Evolutionary conservation across 2,797 vertebrate species (phyloP), one percentile per base, ranked within the genome.

Genomic region (Antennarius maculatus): DNA sequence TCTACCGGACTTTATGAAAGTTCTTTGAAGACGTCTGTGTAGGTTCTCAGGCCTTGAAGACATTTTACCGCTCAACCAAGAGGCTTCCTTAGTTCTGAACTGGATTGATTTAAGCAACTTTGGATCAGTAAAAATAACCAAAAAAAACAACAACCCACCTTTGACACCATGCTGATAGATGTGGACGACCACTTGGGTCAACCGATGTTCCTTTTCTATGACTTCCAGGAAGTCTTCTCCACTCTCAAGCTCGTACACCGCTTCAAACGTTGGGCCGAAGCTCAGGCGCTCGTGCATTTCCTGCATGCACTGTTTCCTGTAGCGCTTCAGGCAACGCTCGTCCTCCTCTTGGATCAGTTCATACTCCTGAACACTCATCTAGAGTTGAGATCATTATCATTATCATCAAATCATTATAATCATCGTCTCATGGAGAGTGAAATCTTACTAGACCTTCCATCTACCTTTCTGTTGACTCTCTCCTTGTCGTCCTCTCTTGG

Each of bases 361-460:
- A 0, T 97, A 98, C 87, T 98, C 97, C 86, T 97, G 96, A 79
- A 94, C 90, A 13, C 95, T 97, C 95, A 99, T 97, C 97, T 99
- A 82, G 8, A 37, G 45, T 74, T 6, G 5, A 71, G 16, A 42
- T 63, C 23, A 67, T 4, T 0, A 0, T 4, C 1, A 39, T 75
- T 57, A 9, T 4, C 11, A 2, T 51, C 6, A n/a, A n/a, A n/a
- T n/a, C n/a, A n/a, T n/a, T n/a, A n/a, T n/a, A n/a, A 9, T 4
- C 11, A 2, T 51, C 6, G 2, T 51, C 6, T 2, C 5, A 29
- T 45, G 46, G 11, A 42, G 31, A 34, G 31, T 47, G 11, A 58
- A 7, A 52, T 12, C 49, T 46, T 68, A 7, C 5, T 34, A 34
- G 31, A 5, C 5, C 7, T 31, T 48, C 9, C 45, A 9, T 39